phyloP scores from a whole-genome alignment of 2,113 vertebrate genomes.

The Cettia cetti region DNA sequence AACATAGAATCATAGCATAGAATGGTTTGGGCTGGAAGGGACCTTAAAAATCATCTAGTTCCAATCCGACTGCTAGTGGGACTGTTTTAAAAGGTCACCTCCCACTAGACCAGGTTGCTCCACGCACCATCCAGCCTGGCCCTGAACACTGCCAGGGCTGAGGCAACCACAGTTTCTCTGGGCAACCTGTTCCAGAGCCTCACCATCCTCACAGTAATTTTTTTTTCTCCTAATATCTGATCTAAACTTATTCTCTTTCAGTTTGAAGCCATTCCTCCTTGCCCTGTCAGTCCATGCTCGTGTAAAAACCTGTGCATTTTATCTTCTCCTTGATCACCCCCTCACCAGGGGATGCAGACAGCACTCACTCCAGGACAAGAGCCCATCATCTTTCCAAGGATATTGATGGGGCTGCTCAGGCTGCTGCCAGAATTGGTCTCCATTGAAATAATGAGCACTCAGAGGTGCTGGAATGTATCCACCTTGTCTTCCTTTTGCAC shows the following conservation, averaged over 20 bases:
- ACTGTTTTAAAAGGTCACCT: background rate
- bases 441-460: rapidly evolving
- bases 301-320: background rate
- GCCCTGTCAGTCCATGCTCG: rapidly evolving
- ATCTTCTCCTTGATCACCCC: background rate
- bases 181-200: background rate
- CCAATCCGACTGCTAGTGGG: background rate
- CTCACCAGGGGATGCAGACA: background rate
- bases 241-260: background rate
- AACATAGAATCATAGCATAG: background rate
- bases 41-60: background rate
- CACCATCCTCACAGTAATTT: background rate
- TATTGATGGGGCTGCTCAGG: background rate
- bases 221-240: background rate
- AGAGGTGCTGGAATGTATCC: background rate
- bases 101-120: background rate
- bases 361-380: background rate
- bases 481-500: background rate
- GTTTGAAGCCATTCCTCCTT: background rate
- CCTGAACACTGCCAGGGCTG: background rate
- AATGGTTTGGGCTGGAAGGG: background rate
- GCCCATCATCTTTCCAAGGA: background rate
- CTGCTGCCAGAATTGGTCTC: background rate
- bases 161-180: background rate
- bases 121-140: background rate